Evolutionary conservation across 2,888 invertebrate species (phyloP).

Genomic region (Athalia cordata): DNA sequence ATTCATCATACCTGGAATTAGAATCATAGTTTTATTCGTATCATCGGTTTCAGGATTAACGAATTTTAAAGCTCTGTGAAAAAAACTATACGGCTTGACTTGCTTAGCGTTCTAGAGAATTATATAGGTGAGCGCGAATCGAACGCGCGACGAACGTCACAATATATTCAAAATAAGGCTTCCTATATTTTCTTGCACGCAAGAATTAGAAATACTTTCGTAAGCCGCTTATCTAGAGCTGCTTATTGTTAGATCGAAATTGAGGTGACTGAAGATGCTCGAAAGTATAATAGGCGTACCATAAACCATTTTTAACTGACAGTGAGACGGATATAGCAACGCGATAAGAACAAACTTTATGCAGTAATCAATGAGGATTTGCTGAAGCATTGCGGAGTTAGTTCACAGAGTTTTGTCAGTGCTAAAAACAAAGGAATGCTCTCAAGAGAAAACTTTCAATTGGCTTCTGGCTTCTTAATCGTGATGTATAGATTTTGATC

Average conservation of each 20-base stretch:
- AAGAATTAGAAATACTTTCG: slow-evolving; percentile 36
- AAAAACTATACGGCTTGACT: background rate
- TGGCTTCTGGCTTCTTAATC: background rate
- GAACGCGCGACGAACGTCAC: slow-evolving; percentile 27
- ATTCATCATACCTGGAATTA: too few species aligned
- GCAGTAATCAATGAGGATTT: background rate
- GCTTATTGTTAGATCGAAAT: slow-evolving; percentile 39
- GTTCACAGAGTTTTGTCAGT: background rate
- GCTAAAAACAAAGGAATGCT: background rate
- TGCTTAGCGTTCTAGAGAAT: background rate
- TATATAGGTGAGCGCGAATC: slow-evolving; percentile 10
- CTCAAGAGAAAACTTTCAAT: background rate
- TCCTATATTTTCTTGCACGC: slow-evolving; percentile 33
- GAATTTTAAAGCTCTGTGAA: background rate
- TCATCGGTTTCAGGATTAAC: too few species aligned
- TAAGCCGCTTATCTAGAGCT: slow-evolving; percentile 37
- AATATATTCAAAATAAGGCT: slow-evolving; percentile 35
- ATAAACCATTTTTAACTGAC: background rate
- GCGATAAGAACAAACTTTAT: slow-evolving; percentile 16
- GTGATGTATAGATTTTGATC: background rate
- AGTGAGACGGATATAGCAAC: background rate
- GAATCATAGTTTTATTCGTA: too few species aligned
- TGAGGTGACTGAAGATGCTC: slow-evolving; percentile 35
- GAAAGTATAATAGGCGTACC: background rate
- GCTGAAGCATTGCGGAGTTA: background rate